phyloP scores from a whole-genome alignment of 2,113 vertebrate genomes.

The Upupa epops region DNA sequence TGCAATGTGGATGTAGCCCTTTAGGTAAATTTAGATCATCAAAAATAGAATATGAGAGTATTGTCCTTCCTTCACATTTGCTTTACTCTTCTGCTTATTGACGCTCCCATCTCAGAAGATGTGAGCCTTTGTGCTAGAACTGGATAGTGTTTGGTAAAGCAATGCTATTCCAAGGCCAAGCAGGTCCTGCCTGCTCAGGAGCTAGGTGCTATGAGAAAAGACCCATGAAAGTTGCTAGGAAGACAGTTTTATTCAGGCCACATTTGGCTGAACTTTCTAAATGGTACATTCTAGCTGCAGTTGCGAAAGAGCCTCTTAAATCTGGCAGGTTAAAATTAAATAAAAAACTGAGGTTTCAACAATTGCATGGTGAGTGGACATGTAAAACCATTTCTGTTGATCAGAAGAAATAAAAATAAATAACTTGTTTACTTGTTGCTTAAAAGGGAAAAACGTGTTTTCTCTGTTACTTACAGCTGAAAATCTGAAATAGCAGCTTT shows the following conservation, averaged over 20 bases:
- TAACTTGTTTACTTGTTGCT: neutral
- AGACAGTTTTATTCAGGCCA: neutral
- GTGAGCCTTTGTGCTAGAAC: neutral
- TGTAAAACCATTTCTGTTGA: neutral
- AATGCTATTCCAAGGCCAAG: neutral
- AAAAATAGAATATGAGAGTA: neutral
- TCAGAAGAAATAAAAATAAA: neutral
- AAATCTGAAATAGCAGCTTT: neutral
- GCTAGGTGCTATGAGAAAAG: neutral
- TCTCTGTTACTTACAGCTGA: neutral
- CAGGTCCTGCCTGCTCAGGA: neutral
- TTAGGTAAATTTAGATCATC: neutral
- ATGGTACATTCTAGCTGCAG: too few species aligned
- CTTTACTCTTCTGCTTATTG: neutral
- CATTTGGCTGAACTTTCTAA: too few species aligned
- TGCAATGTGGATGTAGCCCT: rapidly evolving
- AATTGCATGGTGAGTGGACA: neutral
- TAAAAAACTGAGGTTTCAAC: neutral
- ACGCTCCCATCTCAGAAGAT: neutral
- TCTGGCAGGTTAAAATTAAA: neutral
- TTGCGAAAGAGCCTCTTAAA: neutral
- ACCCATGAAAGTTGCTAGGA: neutral
- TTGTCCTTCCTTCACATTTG: neutral
- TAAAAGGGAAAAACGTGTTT: neutral
- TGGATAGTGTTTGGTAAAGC: neutral